These are phyloP conservation scores for Thamnophis sirtalis DNA, from an alignment of 2,113 vertebrate species.

Conservation along the genomic window DNA sequence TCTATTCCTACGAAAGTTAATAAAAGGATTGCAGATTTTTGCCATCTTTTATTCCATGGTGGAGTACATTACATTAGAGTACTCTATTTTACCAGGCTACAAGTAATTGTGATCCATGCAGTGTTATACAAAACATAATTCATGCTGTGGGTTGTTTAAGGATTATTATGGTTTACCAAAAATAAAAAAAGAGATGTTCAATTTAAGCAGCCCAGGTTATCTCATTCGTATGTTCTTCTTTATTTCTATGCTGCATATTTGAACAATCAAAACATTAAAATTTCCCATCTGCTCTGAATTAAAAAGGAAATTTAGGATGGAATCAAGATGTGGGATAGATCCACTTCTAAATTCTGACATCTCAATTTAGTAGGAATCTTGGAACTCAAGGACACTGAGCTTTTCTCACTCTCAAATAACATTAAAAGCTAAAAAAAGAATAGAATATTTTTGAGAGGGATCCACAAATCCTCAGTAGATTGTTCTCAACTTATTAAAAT, in stretches of 20 bases:
- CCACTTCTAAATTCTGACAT: not conserved
- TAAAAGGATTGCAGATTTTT: not conserved
- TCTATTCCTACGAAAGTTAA: not conserved
- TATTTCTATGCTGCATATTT: not conserved
- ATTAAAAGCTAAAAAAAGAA: not conserved
- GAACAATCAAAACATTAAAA: not conserved
- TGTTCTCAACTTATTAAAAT: too few relatives aligned
- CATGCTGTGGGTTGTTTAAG: not conserved
- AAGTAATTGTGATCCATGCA: not conserved
- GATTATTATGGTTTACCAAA: not conserved
- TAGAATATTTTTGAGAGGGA: not conserved
- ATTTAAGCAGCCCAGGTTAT: not conserved
- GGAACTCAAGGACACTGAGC: not conserved
- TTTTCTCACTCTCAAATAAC: not conserved
- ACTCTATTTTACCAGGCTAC: not conserved
- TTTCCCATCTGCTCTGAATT: not conserved
- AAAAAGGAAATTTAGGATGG: not conserved
- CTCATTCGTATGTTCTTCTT: not conserved
- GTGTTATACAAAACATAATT: not conserved
- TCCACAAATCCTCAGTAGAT: not conserved
- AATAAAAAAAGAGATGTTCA: not conserved
- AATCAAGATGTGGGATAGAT: not conserved
- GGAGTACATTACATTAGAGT: not conserved
- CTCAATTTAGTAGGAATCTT: not conserved
- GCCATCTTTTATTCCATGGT: not conserved